These are phyloP conservation scores for Atrichornis clamosus DNA, from an alignment of 2,113 vertebrate species.

Conservation along the genomic window DNA sequence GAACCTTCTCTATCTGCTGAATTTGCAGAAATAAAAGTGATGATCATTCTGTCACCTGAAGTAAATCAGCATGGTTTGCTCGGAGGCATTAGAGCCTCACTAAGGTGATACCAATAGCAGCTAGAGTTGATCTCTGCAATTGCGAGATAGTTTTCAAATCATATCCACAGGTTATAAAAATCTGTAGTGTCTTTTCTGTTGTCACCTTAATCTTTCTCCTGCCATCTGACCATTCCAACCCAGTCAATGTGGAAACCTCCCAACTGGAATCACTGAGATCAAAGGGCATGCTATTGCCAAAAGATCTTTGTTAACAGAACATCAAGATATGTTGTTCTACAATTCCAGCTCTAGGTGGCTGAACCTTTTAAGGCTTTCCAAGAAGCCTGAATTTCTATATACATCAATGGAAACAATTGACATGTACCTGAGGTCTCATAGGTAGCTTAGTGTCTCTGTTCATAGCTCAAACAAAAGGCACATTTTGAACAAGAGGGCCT, in stretches of 20 bases:
- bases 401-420: not conserved
- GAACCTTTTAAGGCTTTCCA: not conserved
- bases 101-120: not conserved
- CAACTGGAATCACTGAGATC: not conserved
- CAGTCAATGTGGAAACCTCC: not conserved
- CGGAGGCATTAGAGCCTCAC: not conserved
- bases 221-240: not conserved
- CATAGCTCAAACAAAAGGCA: not conserved
- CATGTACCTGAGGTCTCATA: not conserved
- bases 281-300: not conserved
- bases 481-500: not conserved
- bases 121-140: not conserved
- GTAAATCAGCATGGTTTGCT: not conserved
- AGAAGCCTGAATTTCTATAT: not conserved
- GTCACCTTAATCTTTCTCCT: not conserved
- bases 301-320: not conserved
- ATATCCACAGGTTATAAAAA: not conserved
- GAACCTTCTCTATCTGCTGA: not conserved
- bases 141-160: not conserved
- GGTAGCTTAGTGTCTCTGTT: not conserved
- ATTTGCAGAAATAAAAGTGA: not conserved
- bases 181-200: not conserved
- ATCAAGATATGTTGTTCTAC: not conserved
- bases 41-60: not conserved
- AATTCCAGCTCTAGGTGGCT: not conserved